A percentile compares a stretch with the other conserved stretches of the same genome.
These are phyloP conservation scores for Pelodytes ibericus DNA, from an alignment of 2,797 vertebrate genomes.

Conservation along the genomic window DNA sequence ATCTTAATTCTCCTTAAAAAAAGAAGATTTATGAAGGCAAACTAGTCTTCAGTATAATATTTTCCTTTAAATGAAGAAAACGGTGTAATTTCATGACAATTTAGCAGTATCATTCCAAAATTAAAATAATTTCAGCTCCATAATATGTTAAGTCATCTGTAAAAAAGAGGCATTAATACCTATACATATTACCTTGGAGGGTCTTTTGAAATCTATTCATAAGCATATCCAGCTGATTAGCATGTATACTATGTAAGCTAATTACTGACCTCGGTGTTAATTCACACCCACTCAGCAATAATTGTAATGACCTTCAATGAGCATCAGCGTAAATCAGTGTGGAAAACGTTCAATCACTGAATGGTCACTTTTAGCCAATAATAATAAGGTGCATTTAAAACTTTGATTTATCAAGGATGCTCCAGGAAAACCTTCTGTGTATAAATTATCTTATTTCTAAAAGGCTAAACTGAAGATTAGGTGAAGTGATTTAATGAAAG, in stretches of 20 bases:
- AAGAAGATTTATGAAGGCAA: too few species aligned
- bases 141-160: not conserved
- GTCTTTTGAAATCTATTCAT: constrained; percentile 38
- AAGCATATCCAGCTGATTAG: constrained; percentile 53
- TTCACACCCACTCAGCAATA: constrained; percentile 51
- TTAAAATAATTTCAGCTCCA: not conserved
- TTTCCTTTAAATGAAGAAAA: too few species aligned
- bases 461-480: constrained; percentile 44
- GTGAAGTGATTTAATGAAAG: constrained; percentile 54
- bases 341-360: constrained; percentile 37
- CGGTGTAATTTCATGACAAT: too few species aligned
- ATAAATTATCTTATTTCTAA: constrained; percentile 49
- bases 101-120: not conserved
- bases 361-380: constrained; percentile 44
- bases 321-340: constrained; percentile 39
- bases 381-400: constrained; percentile 45
- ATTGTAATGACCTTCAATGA: constrained; percentile 51
- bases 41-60: too few species aligned
- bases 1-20: too few species aligned
- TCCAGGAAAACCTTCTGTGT: constrained; percentile 53
- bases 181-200: constrained; percentile 26
- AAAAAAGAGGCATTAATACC: not conserved
- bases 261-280: constrained; percentile 50
- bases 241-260: constrained; percentile 34
- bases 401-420: constrained; percentile 45